Base-by-base conservation (phyloP, 2,888 invertebrate species). In the Erebia epiphron region DNA sequence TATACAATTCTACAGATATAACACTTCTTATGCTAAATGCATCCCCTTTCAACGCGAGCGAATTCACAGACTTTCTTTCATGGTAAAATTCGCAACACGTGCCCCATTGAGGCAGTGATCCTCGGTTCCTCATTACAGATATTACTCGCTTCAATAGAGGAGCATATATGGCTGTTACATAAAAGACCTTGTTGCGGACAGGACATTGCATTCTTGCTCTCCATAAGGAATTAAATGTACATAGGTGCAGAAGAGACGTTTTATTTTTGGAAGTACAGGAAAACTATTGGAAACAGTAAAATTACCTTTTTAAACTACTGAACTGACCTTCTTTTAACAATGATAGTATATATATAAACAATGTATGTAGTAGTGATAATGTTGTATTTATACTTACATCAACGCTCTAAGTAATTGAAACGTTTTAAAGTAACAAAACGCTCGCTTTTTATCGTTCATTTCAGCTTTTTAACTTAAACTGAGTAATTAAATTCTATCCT, bases 401-500 rank as follows among this genome's bases (percentile, higher is more conserved):
- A 43, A 43, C 43, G 14, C 14, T 43, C n/a, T 16, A 21, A 1
- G 1, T 41, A 60, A 63, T 50, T 63, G 50, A 50, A 63, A 50
- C 21, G n/a, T 49, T 49, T 62, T 46, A 46, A 49, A 62, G 62
- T 50, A 21, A 26, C 46, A 14, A 21, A 63, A 49, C 8, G 49
- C 13, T 21, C 49, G n/a, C 26, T 50, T 54, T 54, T 21, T 64
- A 64, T n/a, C 52, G 18, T 64, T 64, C 52, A 64, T 64, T 64
- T 52, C 50, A 14, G n/a, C 64, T 35, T 64, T 35, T 54, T 35
- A 35, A 49, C 62, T 49, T 62, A 54, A 64, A 54, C 41, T 52
- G 52, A 54, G 64, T 54, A 64, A 52, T 62, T 62, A 62, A 64
- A 54, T 54, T 54, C 64, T 46, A 56, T 57, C 56, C 66, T 66